phyloP scores from a whole-genome alignment of 2,797 vertebrate genomes.

The Gymnocypris eckloni region DNA sequence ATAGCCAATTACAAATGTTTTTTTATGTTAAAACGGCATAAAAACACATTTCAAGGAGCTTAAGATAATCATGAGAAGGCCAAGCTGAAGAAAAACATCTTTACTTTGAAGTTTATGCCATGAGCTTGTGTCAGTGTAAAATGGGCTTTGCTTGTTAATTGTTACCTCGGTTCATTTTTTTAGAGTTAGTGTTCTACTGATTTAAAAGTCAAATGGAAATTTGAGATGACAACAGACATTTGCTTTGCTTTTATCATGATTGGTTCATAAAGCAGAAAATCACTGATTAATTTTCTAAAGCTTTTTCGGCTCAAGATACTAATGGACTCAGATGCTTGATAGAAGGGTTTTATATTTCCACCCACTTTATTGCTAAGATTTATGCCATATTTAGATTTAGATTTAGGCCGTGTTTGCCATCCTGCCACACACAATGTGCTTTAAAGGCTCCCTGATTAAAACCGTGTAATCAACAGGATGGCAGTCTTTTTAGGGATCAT shows the following conservation, averaged over 20 bases:
- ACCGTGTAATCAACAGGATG: conserved; percentile 8
- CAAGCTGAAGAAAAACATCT: neutral
- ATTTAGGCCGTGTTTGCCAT: conserved; percentile 29
- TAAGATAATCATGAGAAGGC: neutral
- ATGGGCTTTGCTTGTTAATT: conserved; percentile 29
- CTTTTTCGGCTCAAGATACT: conserved; percentile 39
- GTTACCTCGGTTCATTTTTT: conserved; percentile 7
- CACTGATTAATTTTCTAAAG: conserved; percentile 17
- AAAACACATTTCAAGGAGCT: neutral
- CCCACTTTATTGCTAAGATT: conserved; percentile 45
- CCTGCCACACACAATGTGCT: conserved; percentile 28
- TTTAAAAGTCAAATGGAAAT: conserved; percentile 11
- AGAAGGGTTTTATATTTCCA: conserved; percentile 45
- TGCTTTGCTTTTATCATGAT: conserved; percentile 5
- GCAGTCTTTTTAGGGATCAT: conserved; percentile 27
- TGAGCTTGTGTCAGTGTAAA: conserved; percentile 26
- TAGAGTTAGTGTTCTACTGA: neutral
- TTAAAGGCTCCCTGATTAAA: conserved; percentile 17
- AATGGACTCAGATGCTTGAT: conserved; percentile 51
- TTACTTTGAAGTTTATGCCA: conserved; percentile 6
- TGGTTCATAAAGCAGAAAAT: conserved; percentile 32
- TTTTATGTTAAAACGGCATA: conserved; percentile 2
- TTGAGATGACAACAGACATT: conserved; percentile 17
- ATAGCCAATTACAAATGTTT: conserved; percentile 11
- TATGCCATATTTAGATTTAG: conserved; percentile 13